Conservation (phyloP, 2,797 vertebrate genomes). For the Sorex maritimensis region DNA sequence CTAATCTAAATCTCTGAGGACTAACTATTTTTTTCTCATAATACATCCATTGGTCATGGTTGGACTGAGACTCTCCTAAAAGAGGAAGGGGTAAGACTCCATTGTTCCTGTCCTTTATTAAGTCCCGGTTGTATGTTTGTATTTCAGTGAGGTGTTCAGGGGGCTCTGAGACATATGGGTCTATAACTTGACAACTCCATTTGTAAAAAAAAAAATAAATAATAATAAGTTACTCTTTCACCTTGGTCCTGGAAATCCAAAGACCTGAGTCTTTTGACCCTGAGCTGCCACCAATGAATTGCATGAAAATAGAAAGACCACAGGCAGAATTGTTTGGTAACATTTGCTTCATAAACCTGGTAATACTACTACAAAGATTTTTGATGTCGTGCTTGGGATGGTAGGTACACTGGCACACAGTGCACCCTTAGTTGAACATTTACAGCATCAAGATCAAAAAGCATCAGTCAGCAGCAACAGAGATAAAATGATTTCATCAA, state of each 20-base stretch:
- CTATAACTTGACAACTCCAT: constrained; percentile 1
- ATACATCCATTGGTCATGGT: constrained; percentile 74
- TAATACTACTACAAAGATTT: constrained; percentile 13
- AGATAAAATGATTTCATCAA: constrained; percentile 16
- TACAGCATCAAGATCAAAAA: constrained; percentile 31
- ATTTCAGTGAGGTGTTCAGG: constrained; percentile 48
- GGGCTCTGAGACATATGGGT: constrained; percentile 32
- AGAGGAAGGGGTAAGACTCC: constrained; percentile 78
- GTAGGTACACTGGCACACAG: not conserved
- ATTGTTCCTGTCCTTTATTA: constrained; percentile 73
- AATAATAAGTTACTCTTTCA: not conserved
- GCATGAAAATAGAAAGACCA: constrained; percentile 16
- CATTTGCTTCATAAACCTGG: not conserved
- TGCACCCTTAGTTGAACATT: not conserved
- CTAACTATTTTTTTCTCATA: constrained; percentile 77
- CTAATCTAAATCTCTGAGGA: constrained; percentile 76
- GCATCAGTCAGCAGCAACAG: not conserved
- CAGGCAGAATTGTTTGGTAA: constrained; percentile 27
- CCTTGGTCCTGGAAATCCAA: constrained; percentile 28
- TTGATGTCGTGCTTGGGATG: not conserved
- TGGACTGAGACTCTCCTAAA: constrained; percentile 73
- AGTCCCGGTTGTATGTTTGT: constrained; percentile 67
- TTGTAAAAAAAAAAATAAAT: constrained; percentile 25
- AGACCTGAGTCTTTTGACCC: not conserved
- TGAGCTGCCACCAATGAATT: constrained; percentile 13